Evolutionary conservation across 2,888 invertebrate species (phyloP), one percentile per base, ranked within the genome.

Genomic region (Agrilus cyanescens): DNA sequence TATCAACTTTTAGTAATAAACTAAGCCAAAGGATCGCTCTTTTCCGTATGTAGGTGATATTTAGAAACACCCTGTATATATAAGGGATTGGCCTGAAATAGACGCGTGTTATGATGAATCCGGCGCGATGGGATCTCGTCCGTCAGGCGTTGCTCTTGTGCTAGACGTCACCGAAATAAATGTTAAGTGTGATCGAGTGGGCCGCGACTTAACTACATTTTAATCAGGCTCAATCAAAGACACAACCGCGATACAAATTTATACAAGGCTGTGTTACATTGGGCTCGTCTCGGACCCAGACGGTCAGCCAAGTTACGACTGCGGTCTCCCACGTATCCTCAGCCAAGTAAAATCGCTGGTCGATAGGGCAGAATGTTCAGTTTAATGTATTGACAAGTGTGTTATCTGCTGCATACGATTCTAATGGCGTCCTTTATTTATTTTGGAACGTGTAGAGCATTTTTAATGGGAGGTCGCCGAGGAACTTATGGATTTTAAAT

Each of bases 381-480:
- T 62, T 64, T 65, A 65, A 63, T 65, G 66, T 65, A 66, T 63
- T 61, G 64, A 65, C 65, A 64, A 60, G 63, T 61, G 55, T 61
- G 61, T 67, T 65, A 67, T 67, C 66, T 63, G 54, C 56, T 56
- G 57, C 57, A 60, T 63, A 58, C 59, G 60, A 61, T 62, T 65
- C 65, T 66, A 66, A 65, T 66, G 65, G 65, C 60, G 60, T 61
- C 56, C 58, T 60, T 65, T 65, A 62, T 65, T 65, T 66, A 65
- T 65, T 59, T 59, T 54, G 58, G 58, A 57, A 58, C 59, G 60
- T 55, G 61, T 57, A 53, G 52, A 53, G 59, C 56, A 59, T 62
- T 60, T 60, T 61, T 60, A 60, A 60, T 59, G 58, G 50, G 45
- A 42, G 48, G 46, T 52, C 53, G 55, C 54, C 52, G 53, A 45